A percentile compares a stretch with the other conserved stretches of the same genome.
Evolutionary conservation across 2,113 vertebrate species (phyloP).

Genomic region (Brachyhypopomus occidentalis): DNA sequence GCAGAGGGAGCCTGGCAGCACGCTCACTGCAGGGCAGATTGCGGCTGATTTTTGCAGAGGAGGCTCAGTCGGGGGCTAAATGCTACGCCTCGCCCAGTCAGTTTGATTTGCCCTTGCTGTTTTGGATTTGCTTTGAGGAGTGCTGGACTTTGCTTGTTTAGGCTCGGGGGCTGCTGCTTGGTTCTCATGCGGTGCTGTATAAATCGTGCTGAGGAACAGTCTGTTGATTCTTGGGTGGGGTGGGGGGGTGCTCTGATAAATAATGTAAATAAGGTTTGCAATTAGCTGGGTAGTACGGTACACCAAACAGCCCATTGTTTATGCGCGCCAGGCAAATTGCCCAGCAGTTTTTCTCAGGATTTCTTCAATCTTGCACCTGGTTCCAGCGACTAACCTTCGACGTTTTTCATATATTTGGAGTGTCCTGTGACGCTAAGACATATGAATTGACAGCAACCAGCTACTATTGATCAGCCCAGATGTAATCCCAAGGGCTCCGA

Average conservation of each 20-base stretch:
- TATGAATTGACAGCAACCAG: conserved; percentile 27
- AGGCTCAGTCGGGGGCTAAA: conserved; percentile 63
- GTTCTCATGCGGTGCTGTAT: conserved; percentile 30
- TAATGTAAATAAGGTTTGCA: conserved; percentile 47
- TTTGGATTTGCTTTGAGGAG: conserved; percentile 27
- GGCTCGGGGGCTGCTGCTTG: conserved; percentile 12
- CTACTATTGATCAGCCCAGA: conserved; percentile 72
- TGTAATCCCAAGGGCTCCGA: conserved; percentile 59
- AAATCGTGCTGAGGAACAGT: conserved; percentile 26
- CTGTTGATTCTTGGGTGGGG: conserved; percentile 18
- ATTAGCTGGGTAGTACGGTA: conserved; percentile 31
- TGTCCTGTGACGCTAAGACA: background rate
- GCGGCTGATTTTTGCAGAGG: conserved; percentile 67
- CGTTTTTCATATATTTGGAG: conserved; percentile 21
- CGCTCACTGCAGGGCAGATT: conserved; percentile 49
- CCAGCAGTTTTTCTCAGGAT: conserved; percentile 24
- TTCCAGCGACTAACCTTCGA: conserved; percentile 23
- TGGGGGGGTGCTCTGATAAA: conserved; percentile 23
- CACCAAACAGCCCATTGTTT: conserved; percentile 1
- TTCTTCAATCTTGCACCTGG: conserved; percentile 33
- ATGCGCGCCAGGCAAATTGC: conserved; percentile 38
- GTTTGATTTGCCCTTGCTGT: conserved; percentile 64
- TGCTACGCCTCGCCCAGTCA: conserved; percentile 63
- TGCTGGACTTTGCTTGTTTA: background rate
- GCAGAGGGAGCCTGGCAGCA: conserved; percentile 15